Evolutionary conservation across 2,797 vertebrate genomes (phyloP).

Genomic region (Lutjanus campechanus): DNA sequence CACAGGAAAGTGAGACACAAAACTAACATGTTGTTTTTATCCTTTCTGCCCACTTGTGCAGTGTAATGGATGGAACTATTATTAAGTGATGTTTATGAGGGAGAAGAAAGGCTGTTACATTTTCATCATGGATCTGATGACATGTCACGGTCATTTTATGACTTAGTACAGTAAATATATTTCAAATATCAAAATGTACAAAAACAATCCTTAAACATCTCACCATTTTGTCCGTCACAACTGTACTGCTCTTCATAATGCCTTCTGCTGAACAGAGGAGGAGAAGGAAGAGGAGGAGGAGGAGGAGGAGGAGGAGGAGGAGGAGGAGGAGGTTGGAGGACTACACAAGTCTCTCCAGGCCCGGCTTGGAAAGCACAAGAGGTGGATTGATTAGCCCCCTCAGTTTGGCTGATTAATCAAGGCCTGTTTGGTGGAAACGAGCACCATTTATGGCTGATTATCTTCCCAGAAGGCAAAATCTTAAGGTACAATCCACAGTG

Average conservation of each 20-base stretch:
- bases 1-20: neutral
- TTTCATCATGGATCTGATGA: neutral
- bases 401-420: constrained; percentile 81
- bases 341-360: constrained; percentile 55
- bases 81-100: neutral
- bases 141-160: too few relatives aligned
- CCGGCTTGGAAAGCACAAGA: constrained; percentile 65
- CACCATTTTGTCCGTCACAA: constrained; percentile 39
- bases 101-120: neutral
- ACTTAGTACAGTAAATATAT: too few relatives aligned
- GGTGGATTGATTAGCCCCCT: constrained; percentile 79
- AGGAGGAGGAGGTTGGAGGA: constrained; percentile 42
- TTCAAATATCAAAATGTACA: neutral
- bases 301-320: constrained; percentile 8
- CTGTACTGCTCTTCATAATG: constrained; percentile 22
- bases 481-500: constrained; percentile 59
- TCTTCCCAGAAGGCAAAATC: constrained; percentile 64
- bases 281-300: constrained; percentile 12
- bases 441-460: constrained; percentile 82
- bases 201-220: constrained; percentile 16
- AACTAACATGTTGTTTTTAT: neutral
- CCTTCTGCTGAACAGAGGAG: constrained; percentile 31
- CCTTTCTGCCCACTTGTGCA: neutral
- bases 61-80: neutral
- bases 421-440: constrained; percentile 70